These are phyloP conservation scores for Xenopus laevis DNA, from an alignment of 2,113 vertebrate species.

Conservation along the genomic window DNA sequence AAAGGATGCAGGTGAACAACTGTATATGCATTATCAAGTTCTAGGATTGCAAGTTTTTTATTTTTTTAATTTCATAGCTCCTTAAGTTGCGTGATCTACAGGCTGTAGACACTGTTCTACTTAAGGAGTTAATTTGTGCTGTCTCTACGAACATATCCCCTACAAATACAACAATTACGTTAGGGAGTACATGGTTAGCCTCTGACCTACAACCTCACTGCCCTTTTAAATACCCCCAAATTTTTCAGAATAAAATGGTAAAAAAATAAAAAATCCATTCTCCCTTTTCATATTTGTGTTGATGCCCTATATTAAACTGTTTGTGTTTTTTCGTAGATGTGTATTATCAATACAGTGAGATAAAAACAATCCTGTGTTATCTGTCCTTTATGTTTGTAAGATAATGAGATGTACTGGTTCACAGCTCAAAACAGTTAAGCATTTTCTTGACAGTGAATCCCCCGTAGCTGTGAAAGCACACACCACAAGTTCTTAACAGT, in stretches of 20 bases:
- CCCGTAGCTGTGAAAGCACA: conserved; percentile 27
- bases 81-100: conserved; percentile 74
- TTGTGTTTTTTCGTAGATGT: conserved; percentile 62
- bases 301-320: conserved; percentile 58
- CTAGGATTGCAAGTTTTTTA: conserved; percentile 67
- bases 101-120: conserved; percentile 68
- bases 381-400: conserved; percentile 58
- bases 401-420: conserved; percentile 50
- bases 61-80: conserved; percentile 57
- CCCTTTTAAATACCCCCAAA: neutral
- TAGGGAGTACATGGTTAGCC: neutral
- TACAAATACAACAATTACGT: neutral
- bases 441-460: conserved; percentile 34
- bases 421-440: conserved; percentile 32
- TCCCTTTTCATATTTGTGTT: conserved; percentile 62
- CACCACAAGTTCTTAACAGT: conserved; percentile 10
- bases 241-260: neutral
- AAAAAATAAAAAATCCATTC: conserved; percentile 51
- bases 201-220: conserved; percentile 1
- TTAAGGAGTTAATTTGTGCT: conserved; percentile 86
- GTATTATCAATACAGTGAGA: conserved; percentile 53
- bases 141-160: conserved; percentile 58
- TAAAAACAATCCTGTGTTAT: conserved; percentile 56
- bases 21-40: conserved; percentile 89
- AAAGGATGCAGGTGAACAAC: conserved; percentile 91